Evolutionary conservation across 2,113 vertebrate species (phyloP), one percentile per base, ranked within the genome.

Genomic region (Perognathus longimembris): DNA sequence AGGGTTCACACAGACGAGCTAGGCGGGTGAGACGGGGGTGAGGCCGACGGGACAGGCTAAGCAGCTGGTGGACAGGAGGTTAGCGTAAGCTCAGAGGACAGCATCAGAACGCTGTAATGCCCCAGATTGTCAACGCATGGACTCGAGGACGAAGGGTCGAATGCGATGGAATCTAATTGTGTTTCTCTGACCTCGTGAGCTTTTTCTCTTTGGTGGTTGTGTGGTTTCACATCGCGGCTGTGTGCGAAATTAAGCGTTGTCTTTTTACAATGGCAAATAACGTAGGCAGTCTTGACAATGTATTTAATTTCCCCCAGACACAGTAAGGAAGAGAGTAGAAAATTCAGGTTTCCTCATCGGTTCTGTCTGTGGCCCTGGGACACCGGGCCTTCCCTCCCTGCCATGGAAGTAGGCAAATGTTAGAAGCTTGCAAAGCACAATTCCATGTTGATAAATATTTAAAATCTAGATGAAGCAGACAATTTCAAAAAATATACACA

Each of bases 121-220:
- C 63, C 28, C 28, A 15, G 3, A 34, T 8, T 17, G 18, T 28
- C 50, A 40, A 6, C 34, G 6, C 30, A 17, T 8, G n/a, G 34
- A 8, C 15, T 28, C 26, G 26, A 38, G 50, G 38, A 32, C 66
- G 4, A 17, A 20, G 7, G 14, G 40, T 54, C 17, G 18, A 24
- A 12, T 22, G 9, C 4, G 10, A 34, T 1, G 10, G 6, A 5
- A 8, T 26, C 3, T 1, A 32, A 2, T 34, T 73, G 63, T 17
- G 21, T 11, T 0, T 0, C 67, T 84, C 71, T 28, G 66, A 15
- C 50, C 14, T 54, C 4, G 50, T 18, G 50, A 54, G 50, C n/a
- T 1, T 32, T 91, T 50, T 87, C 70, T 22, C 71, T 85, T 66
- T 30, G 32, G 24, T 66, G 7, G 26, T 36, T 73, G 59, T 79